Percentiles rank a stretch among this genome's conserved stretches.
phyloP scores from a whole-genome alignment of 2,888 invertebrate species.

The Euzetes globulus region DNA sequence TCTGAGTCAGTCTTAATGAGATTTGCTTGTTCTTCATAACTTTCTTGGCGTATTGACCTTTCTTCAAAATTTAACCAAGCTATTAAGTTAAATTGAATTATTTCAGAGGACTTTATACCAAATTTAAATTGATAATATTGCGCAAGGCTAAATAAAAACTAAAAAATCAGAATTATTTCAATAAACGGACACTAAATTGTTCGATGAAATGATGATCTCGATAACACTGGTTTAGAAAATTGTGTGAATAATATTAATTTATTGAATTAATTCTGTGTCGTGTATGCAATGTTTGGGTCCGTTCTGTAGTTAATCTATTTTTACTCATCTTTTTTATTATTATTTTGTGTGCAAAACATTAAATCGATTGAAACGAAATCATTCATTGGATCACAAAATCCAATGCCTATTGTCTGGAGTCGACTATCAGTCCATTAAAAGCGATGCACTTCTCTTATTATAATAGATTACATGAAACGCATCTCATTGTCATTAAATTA shows the following conservation, averaged over 20 bases:
- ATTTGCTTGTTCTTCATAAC: no score
- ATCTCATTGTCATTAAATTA: slow-evolving; percentile 22
- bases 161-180: no score
- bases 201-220: no score
- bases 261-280: neutral
- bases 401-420: neutral
- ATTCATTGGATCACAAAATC: neutral
- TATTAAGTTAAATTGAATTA: no score
- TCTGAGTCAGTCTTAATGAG: no score
- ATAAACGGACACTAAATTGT: no score
- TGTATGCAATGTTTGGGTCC: neutral
- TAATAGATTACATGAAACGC: neutral
- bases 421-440: slow-evolving; percentile 6
- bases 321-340: neutral
- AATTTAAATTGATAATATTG: no score
- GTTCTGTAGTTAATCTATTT: neutral
- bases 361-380: slow-evolving; percentile 11
- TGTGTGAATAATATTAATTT: neutral
- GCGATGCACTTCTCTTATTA: neutral
- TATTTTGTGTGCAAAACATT: neutral
- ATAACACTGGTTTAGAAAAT: no score
- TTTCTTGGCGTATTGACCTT: no score
- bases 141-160: no score
- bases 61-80: no score
- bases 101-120: no score